Evolutionary conservation across 2,113 vertebrate species (phyloP).

Genomic region (Trinectes maculatus): DNA sequence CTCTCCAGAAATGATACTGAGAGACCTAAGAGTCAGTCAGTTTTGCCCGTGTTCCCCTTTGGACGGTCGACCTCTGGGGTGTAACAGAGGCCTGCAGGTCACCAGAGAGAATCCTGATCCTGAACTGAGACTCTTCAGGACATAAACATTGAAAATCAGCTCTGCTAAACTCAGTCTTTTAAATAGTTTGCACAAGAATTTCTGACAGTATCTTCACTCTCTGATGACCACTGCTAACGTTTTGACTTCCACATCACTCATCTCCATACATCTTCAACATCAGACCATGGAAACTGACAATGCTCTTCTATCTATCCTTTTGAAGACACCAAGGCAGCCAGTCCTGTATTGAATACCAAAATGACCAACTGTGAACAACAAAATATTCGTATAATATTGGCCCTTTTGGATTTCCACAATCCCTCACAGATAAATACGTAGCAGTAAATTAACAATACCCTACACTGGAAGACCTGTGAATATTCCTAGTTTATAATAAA

Average conservation of each 20-base stretch:
- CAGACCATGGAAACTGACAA: neutral
- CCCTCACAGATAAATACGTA: conserved; percentile 8
- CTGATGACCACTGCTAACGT: neutral
- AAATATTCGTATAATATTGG: conserved; percentile 5
- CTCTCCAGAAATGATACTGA: neutral
- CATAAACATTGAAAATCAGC: too few species aligned
- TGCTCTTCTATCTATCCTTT: neutral
- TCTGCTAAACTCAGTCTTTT: too few species aligned
- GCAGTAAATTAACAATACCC: conserved; percentile 11
- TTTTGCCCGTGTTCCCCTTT: conserved; percentile 8
- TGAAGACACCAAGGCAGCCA: neutral
- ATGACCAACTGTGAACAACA: neutral
- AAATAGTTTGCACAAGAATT: too few species aligned
- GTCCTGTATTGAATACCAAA: neutral
- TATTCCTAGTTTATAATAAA: conserved; percentile 7
- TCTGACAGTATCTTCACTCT: too few species aligned
- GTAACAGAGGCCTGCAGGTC: neutral
- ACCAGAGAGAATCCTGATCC: neutral
- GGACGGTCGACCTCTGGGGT: neutral
- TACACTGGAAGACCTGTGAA: conserved; percentile 37
- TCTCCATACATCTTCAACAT: neutral
- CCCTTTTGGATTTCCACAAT: conserved; percentile 8
- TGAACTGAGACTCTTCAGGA: too few species aligned
- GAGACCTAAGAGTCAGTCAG: conserved; percentile 4
- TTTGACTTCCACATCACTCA: neutral